phyloP scores from a whole-genome alignment of 2,797 vertebrate species.

The Craterocephalus amniculus region DNA sequence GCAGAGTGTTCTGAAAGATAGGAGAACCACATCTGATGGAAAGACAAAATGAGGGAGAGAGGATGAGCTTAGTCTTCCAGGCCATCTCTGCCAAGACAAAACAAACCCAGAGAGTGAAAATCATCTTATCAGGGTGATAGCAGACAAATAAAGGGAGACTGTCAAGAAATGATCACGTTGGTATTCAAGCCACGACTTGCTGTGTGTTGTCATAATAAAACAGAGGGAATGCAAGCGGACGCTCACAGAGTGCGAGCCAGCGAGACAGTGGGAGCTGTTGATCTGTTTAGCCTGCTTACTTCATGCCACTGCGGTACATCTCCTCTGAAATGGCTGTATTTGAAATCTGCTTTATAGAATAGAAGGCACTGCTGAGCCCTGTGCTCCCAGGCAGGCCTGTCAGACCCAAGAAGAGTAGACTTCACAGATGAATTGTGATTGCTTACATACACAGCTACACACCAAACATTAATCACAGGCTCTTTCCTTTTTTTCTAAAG shows the following conservation, averaged over 20 bases:
- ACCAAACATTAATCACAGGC: constrained; percentile 80
- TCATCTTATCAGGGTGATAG: constrained; percentile 75
- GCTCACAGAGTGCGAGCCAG: constrained; percentile 47
- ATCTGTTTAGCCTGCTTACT: constrained; percentile 74
- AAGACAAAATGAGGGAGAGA: constrained; percentile 68
- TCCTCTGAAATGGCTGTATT: constrained; percentile 72
- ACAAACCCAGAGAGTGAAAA: constrained; percentile 73
- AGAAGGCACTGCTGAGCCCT: constrained; percentile 61
- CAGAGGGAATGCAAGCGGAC: constrained; percentile 61
- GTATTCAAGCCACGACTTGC: constrained; percentile 76
- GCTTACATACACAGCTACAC: constrained; percentile 76
- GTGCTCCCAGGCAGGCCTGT: constrained; percentile 67
- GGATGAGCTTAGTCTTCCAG: constrained; percentile 67
- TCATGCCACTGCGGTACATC: constrained; percentile 64
- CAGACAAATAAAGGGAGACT: constrained; percentile 77
- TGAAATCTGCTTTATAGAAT: constrained; percentile 79
- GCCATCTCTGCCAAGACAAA: constrained; percentile 74
- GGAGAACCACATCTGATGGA: constrained; percentile 62
- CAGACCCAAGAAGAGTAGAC: constrained; percentile 66
- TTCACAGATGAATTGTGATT: constrained; percentile 77
- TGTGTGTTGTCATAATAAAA: constrained; percentile 76
- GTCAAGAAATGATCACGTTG: constrained; percentile 77
- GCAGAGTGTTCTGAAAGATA: constrained; percentile 59
- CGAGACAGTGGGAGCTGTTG: constrained; percentile 48
- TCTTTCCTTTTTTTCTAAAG: constrained; percentile 12